These are phyloP conservation scores for Lysandra coridon DNA, from an alignment of 2,888 invertebrate genomes.

Conservation along the genomic window DNA sequence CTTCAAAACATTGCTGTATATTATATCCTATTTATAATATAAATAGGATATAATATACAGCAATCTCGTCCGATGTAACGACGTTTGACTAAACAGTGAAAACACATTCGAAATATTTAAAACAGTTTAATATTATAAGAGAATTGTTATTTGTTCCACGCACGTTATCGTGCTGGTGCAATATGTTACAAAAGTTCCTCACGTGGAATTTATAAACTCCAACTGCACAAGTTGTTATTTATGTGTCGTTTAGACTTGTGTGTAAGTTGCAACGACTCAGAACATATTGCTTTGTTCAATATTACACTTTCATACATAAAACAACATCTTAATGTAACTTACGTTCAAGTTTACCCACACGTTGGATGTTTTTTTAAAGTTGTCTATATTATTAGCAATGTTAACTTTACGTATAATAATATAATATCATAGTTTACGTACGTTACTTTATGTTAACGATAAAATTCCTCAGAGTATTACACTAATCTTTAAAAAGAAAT, in stretches of 20 bases:
- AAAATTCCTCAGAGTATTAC: too few species aligned
- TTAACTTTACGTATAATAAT: too few species aligned
- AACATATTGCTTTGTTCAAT: background rate
- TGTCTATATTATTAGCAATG: too few species aligned
- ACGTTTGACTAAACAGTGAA: too few species aligned
- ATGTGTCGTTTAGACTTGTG: slow-evolving; percentile 9
- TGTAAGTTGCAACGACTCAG: background rate
- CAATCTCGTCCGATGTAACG: too few species aligned
- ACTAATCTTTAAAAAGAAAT: too few species aligned
- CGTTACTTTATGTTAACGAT: too few species aligned
- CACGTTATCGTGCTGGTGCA: background rate
- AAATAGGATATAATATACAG: too few species aligned
- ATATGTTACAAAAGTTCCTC: background rate
- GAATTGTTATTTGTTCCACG: background rate
- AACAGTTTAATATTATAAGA: background rate
- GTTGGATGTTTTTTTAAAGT: too few species aligned
- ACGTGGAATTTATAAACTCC: background rate
- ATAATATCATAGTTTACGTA: too few species aligned
- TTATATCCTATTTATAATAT: too few species aligned
- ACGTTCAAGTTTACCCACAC: background rate
- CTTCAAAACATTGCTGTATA: too few species aligned
- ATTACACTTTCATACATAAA: background rate
- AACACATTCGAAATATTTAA: background rate
- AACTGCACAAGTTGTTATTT: slow-evolving; percentile 15
- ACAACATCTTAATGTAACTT: background rate